A percentile compares a stretch with the other conserved stretches of the same genome.
Conservation (phyloP, 2,113 vertebrate genomes). For the Melanocharis versteri region DNA sequence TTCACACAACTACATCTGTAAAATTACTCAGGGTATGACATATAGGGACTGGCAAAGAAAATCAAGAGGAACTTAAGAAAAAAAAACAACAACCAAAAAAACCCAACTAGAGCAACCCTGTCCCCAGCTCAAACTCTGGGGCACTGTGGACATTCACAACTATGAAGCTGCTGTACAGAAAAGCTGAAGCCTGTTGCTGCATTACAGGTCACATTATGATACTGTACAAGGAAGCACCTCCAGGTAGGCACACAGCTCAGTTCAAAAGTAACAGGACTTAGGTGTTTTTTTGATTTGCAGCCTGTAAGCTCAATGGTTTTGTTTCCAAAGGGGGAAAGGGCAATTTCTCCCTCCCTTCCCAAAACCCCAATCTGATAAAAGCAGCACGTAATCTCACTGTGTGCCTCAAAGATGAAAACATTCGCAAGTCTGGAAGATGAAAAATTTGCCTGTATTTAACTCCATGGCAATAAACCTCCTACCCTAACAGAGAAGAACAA, state of each 20-base stretch:
- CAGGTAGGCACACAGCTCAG: background rate
- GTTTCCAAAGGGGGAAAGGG: background rate
- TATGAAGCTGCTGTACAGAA: background rate
- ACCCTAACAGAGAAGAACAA: background rate
- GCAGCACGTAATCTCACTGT: background rate
- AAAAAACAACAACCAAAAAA: background rate
- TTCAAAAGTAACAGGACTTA: background rate
- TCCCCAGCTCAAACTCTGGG: background rate
- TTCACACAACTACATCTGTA: background rate
- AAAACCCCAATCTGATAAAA: background rate
- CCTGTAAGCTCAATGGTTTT: background rate
- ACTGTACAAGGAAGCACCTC: background rate
- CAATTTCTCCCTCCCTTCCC: background rate
- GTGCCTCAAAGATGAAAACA: background rate
- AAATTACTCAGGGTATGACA: background rate
- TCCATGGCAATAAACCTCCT: background rate
- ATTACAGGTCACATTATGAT: background rate
- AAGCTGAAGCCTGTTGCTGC: background rate
- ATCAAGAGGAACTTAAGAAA: background rate
- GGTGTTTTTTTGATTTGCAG: background rate
- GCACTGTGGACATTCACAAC: background rate
- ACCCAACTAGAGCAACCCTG: fast-evolving
- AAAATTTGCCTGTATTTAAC: background rate
- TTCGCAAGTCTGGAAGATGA: background rate
- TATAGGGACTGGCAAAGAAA: background rate